These are phyloP conservation scores for Pedionomus torquatus DNA, from an alignment of 2,113 vertebrate genomes.

Conservation along the genomic window DNA sequence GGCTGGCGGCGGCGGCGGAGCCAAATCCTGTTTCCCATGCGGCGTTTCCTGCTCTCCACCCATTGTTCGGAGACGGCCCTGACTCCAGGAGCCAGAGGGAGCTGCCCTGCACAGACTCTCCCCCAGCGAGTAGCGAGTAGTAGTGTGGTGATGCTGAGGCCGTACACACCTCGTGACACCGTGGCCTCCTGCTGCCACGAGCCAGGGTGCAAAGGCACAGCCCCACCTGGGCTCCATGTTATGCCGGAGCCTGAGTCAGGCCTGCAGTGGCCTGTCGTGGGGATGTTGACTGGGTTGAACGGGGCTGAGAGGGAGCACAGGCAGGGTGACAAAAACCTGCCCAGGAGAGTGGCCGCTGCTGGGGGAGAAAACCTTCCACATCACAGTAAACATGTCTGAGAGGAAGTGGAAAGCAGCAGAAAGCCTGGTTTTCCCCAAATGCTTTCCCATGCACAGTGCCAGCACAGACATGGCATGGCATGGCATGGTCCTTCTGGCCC, in stretches of 20 bases:
- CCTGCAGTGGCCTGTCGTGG: rapidly evolving
- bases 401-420: background rate
- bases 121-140: background rate
- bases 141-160: background rate
- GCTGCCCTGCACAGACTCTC: background rate
- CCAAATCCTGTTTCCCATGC: slow-evolving; percentile 75
- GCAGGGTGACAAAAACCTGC: rapidly evolving
- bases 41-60: slow-evolving; percentile 74
- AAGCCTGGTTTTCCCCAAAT: background rate
- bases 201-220: rapidly evolving
- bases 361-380: background rate
- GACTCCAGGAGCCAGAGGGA: slow-evolving; percentile 18
- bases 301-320: background rate
- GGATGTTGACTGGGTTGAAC: rapidly evolving
- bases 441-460: background rate
- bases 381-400: background rate
- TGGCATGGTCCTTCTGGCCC: rapidly evolving
- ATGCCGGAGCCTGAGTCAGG: rapidly evolving
- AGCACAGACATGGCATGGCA: rapidly evolving
- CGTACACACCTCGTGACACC: background rate
- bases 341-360: background rate
- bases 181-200: rapidly evolving
- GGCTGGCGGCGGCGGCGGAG: slow-evolving; percentile 20
- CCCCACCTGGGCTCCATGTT: background rate
- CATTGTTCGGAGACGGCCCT: slow-evolving; percentile 67